Evolutionary conservation across 64 coral and sea anemone genomes (phyloP).

Genomic region (Pachyseris speciosa): DNA sequence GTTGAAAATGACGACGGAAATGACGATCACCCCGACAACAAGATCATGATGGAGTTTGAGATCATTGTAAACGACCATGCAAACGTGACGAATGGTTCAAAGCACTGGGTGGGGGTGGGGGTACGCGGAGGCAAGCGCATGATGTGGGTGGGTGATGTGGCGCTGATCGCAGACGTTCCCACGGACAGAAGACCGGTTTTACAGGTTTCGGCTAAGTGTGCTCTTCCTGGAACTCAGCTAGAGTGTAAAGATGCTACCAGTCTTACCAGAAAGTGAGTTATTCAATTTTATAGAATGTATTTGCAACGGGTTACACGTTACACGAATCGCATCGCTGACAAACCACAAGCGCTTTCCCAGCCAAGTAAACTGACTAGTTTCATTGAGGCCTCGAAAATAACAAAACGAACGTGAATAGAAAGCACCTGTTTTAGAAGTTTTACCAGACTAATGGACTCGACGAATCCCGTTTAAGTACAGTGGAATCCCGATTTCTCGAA

Average conservation of each 20-base stretch:
- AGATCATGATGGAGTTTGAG: conserved; percentile 79
- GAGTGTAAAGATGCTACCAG: conserved; percentile 53
- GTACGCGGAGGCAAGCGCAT: conserved; percentile 85
- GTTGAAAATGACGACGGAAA: conserved; percentile 29
- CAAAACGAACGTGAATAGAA: no score
- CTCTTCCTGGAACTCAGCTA: background rate
- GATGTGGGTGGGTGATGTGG: conserved; percentile 95
- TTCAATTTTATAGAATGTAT: background rate
- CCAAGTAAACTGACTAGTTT: no score
- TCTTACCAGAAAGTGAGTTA: conserved; percentile 51
- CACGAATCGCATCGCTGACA: no score
- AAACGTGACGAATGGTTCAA: conserved; percentile 81
- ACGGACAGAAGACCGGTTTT: conserved; percentile 70
- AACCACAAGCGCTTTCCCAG: no score
- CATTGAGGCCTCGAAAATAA: no score
- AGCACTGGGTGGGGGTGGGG: conserved; percentile 88
- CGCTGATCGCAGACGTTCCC: conserved; percentile 67
- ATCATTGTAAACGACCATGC: conserved; percentile 86
- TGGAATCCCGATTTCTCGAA: no score
- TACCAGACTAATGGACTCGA: no score
- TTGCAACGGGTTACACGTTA: no score
- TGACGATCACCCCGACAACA: conserved; percentile 25
- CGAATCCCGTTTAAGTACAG: no score
- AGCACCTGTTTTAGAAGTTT: no score
- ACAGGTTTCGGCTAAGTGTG: conserved; percentile 43